These are phyloP conservation scores for Drosophila melanica DNA, from an alignment of 1,140 invertebrate species.

Conservation along the genomic window DNA sequence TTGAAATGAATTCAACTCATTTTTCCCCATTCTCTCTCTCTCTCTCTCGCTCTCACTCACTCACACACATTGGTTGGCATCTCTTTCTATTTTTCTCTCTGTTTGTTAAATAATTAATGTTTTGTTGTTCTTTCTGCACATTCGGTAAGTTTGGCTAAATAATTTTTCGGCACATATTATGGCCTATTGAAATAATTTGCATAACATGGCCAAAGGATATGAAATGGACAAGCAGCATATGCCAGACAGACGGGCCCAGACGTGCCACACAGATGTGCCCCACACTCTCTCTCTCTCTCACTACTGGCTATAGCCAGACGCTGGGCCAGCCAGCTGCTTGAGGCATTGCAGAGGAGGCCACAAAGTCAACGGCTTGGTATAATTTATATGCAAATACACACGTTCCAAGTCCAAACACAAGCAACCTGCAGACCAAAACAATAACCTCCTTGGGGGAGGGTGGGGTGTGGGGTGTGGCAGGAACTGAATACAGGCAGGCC, in stretches of 20 bases:
- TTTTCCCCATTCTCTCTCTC: background rate
- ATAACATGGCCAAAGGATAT: conserved; percentile 78
- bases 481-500: conserved; percentile 3
- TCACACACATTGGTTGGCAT: conserved; percentile 1
- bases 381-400: conserved; percentile 82
- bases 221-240: conserved; percentile 78
- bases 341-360: conserved; percentile 76
- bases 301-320: conserved; percentile 16
- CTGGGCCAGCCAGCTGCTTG: conserved; percentile 57
- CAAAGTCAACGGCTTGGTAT: conserved; percentile 80
- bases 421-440: conserved; percentile 47
- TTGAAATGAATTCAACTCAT: conserved; percentile 52
- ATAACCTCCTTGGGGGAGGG: conserved; percentile 25
- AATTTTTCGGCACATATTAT: conserved; percentile 78
- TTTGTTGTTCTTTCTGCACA: conserved; percentile 75
- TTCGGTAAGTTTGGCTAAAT: conserved; percentile 61
- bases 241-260: conserved; percentile 44
- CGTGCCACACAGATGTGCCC: conserved; percentile 56
- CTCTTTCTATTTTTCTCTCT: conserved; percentile 15
- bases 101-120: conserved; percentile 78
- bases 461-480: background rate
- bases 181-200: conserved; percentile 80
- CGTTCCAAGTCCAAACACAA: conserved; percentile 65
- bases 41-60: background rate
- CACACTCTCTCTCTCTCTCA: conserved; percentile 7